Evolutionary conservation across 2,888 invertebrate genomes (phyloP), one percentile per base, ranked within the genome.

Genomic region (Diarsia dahlii): DNA sequence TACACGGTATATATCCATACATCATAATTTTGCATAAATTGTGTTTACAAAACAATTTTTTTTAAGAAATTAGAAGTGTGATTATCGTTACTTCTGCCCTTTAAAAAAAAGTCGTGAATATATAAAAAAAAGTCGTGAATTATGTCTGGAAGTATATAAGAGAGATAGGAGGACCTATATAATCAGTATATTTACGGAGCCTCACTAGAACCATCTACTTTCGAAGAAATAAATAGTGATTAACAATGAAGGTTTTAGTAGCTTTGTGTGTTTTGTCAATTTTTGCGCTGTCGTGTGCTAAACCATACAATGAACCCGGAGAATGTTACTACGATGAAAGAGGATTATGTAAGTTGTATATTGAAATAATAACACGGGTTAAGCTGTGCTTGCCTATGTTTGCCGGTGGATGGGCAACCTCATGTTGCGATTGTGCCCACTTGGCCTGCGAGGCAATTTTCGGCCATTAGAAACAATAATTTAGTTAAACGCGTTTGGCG

Each of bases 201-300:
- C n/a, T n/a, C 12, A 23, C 4, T 12, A 10, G 12, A n/a, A 54
- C 4, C 12, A 23, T 10, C 1, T n/a, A n/a, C 10, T 54, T 54
- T 60, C 9, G 9, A 60, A 56, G 6, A 34, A 56, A 12, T 54
- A 54, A n/a, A n/a, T 3, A n/a, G 54, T 54, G n/a, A 12, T 23
- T 2, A 15, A 34, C 18, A 0, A 76, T 75, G 76, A 76, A 65
- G 23, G 0, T 45, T 28, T 76, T 76, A 34, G 2, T 76, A 2
- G 46, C 13, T 15, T 5, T 74, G 15, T 46, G 74, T 75, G 20
- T 75, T 12, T 39, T 75, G 4, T 2, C 4, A 10, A 0, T 63
- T 3, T 34, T 75, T 20, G 23, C 62, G 9, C 15, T 74, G 13
- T 46, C 74, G 6, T 34, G 28, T 52, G 67, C 3, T n/a, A 9